Conservation (phyloP, 2,797 vertebrate species). For the Sandelia bainsii region DNA sequence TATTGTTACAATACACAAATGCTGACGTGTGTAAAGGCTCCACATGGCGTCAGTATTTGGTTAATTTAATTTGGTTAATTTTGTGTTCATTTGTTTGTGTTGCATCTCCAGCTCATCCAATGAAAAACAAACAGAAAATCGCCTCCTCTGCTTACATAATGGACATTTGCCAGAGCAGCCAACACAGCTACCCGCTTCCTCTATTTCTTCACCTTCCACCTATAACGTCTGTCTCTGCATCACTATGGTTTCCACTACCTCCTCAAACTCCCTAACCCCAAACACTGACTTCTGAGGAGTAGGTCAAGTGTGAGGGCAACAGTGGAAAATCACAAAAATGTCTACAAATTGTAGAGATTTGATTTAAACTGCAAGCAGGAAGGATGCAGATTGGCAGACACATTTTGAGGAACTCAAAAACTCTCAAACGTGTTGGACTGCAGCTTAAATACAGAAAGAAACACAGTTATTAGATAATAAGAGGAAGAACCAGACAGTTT, state of each 20-base stretch:
- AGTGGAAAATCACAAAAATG: constrained; percentile 2
- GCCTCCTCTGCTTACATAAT: too few species aligned
- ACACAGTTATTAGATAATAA: neutral
- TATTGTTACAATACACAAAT: neutral
- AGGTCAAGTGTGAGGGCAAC: constrained; percentile 9
- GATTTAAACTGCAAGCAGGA: neutral
- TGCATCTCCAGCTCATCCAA: neutral
- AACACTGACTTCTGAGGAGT: neutral
- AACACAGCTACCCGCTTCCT: constrained; percentile 22
- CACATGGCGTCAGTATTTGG: neutral
- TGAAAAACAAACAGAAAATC: neutral
- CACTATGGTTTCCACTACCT: constrained; percentile 7
- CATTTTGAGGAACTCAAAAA: neutral
- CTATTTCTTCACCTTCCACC: constrained; percentile 10
- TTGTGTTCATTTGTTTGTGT: neutral
- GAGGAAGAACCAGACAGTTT: neutral
- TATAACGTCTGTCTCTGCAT: constrained; percentile 20
- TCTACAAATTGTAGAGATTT: too few species aligned
- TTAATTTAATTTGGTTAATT: neutral
- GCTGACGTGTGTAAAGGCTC: neutral
- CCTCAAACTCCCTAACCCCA: neutral
- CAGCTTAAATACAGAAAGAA: neutral
- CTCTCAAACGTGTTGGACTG: too few species aligned
- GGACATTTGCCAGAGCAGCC: neutral
- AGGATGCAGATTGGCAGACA: neutral